phyloP scores from a whole-genome alignment of 1,140 invertebrate species.

The Papilio polyxenes region DNA sequence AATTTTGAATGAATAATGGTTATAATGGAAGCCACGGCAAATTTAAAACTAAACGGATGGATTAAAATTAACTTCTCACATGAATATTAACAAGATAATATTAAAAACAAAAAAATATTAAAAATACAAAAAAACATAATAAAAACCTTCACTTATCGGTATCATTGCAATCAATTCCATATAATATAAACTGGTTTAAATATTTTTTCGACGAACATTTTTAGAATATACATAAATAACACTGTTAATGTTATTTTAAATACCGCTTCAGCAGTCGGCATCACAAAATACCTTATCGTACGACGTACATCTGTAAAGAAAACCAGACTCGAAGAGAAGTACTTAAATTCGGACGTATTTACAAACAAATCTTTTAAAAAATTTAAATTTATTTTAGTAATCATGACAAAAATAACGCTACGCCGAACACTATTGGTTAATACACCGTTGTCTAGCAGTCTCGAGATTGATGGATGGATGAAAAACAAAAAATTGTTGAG shows the following conservation, averaged over 20 bases:
- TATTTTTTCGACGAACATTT: background rate
- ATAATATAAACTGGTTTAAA: background rate
- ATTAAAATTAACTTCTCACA: background rate
- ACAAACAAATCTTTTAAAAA: conserved; percentile 12
- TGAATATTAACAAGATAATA: background rate
- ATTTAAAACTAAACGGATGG: background rate
- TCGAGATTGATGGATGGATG: background rate
- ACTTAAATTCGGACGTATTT: conserved; percentile 11
- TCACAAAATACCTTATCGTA: conserved; percentile 2
- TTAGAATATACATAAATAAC: conserved; percentile 1
- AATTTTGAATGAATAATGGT: background rate
- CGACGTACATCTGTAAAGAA: background rate
- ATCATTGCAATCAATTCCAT: background rate
- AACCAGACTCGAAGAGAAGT: background rate
- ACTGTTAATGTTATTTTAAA: conserved; percentile 15
- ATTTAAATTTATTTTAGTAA: background rate
- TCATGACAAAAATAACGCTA: conserved; percentile 15
- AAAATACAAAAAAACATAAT: too few relatives aligned
- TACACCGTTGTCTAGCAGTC: background rate
- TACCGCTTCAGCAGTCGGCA: background rate
- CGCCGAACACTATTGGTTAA: background rate
- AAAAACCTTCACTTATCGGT: background rate
- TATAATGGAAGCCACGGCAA: background rate
- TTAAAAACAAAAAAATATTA: background rate
- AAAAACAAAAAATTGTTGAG: background rate